Evolutionary conservation across 2,113 vertebrate species (phyloP).

Genomic region (Halcyon senegalensis): DNA sequence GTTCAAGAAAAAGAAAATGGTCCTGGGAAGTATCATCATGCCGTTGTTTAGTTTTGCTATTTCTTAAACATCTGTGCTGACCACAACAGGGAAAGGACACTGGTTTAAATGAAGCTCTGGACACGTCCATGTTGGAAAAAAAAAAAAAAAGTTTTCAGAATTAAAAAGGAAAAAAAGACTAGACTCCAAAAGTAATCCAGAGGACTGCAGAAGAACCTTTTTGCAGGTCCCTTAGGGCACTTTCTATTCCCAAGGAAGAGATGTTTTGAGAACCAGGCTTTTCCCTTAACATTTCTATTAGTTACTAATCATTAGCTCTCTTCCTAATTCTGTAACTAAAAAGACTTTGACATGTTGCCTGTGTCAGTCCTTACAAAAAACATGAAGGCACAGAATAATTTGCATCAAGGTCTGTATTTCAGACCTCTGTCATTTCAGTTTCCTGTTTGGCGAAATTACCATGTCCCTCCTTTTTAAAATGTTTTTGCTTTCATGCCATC

Average conservation of each 20-base stretch:
- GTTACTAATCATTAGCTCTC: not conserved
- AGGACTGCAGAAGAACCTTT: not conserved
- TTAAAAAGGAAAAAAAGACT: not conserved
- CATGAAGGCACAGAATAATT: not conserved
- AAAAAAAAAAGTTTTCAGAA: not conserved
- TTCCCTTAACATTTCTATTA: not conserved
- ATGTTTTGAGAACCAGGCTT: not conserved
- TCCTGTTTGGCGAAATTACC: not conserved
- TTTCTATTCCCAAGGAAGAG: not conserved
- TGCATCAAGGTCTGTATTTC: not conserved
- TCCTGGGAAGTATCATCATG: not conserved
- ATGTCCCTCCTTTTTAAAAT: not conserved
- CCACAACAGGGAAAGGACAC: not conserved
- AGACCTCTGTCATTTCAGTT: not conserved
- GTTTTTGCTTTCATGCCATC: not conserved
- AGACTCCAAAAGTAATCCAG: not conserved
- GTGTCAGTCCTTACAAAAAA: not conserved
- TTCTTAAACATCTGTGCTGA: not conserved
- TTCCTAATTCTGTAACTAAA: not conserved
- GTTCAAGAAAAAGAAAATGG: not conserved
- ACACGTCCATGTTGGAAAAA: not conserved
- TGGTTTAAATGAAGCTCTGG: not conserved
- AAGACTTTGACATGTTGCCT: not conserved
- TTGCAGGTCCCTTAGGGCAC: not conserved
- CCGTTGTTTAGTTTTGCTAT: not conserved